These are phyloP conservation scores for Gracilinanus agilis DNA, from an alignment of 2,113 vertebrate species.

Conservation along the genomic window DNA sequence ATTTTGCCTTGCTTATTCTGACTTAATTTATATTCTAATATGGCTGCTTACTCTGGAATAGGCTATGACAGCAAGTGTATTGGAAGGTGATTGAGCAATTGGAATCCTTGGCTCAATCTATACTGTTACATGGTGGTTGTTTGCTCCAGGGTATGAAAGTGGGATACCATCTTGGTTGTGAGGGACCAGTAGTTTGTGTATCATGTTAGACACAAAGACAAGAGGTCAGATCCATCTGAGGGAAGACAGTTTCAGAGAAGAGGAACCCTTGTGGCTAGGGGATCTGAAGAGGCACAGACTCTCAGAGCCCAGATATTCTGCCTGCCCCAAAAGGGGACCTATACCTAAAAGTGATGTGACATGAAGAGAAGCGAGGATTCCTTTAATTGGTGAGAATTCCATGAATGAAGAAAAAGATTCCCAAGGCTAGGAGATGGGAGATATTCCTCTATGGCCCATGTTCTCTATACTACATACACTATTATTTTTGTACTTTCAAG, in stretches of 20 bases:
- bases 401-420: neutral
- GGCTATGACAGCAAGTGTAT: neutral
- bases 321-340: neutral
- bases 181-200: neutral
- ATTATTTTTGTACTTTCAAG: neutral
- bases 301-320: neutral
- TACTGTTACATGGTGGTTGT: neutral
- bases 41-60: neutral
- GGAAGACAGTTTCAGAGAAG: neutral
- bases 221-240: neutral
- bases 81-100: neutral
- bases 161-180: neutral
- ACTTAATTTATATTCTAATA: neutral
- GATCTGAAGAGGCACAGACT: neutral
- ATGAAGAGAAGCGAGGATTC: neutral
- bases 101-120: neutral
- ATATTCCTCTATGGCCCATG: no score
- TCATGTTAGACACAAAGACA: neutral
- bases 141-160: neutral
- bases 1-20: neutral
- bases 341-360: neutral
- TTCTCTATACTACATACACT: neutral
- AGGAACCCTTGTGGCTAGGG: neutral
- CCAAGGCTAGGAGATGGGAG: neutral
- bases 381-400: neutral